Evolutionary conservation across 2,113 vertebrate genomes (phyloP), one percentile per base, ranked within the genome.

Genomic region (Strigops habroptila): DNA sequence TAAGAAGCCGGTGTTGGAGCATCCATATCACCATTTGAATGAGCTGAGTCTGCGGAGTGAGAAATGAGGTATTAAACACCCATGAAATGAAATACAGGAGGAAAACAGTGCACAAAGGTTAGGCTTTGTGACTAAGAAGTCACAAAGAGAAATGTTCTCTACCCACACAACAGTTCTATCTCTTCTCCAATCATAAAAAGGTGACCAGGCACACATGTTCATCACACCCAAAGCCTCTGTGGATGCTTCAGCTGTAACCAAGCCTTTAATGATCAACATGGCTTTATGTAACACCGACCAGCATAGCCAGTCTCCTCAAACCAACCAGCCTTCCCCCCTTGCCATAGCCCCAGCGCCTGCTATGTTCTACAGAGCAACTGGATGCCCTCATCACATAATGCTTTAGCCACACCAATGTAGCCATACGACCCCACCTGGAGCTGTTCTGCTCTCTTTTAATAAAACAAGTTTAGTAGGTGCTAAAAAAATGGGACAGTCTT

Each of bases 21-120:
- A 99, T 99, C 99, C 99, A 99, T 71, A 99, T 98, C 96, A 99
- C 99, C 99, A 99, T 99, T 96, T 99, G 99, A 69, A 99, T 99
- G n/a, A 99, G 98, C 97, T 99, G 99, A 9, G 99, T 99, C 99
- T 99, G 97, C n/a, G 49, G 74, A 37, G 44, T 15, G 48, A 94
- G 37, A 77, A 24, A 35, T 0, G 1, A 74, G 52, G 35, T 12
- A 39, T 69, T 74, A 55, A 70, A 25, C 13, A 46, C 2, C 14
- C 3, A 1, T 24, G 18, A 52, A 62, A 28, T 3, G 68, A 60
- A 52, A 23, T 3, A 16, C 16, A 15, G 33, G 23, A 30, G 14
- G 23, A 27, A n/a, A 82, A 81, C 57, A 67, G 27, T 3, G 46
- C 90, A 65, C 80, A 69, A 14, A 74, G 65, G 51, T 39, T 24